Evolutionary conservation across 1,140 invertebrate species (phyloP).

Genomic region (Parasteatoda tepidariorum): DNA sequence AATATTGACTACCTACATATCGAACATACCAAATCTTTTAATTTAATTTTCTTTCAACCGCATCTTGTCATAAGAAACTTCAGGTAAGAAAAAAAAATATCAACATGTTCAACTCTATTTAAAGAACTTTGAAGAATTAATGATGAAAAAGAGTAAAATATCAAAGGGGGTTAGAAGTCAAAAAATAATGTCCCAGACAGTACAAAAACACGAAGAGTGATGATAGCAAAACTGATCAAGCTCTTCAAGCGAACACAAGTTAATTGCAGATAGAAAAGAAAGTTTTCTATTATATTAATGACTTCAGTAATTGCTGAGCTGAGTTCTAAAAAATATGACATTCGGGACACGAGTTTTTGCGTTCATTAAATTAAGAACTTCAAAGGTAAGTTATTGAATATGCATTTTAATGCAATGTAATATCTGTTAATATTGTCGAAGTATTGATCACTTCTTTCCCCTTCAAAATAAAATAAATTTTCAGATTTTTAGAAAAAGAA

Average conservation of each 20-base stretch:
- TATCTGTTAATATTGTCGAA: too few relatives aligned
- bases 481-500: too few relatives aligned
- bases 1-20: too few relatives aligned
- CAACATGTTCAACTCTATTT: conserved; percentile 32
- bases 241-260: conserved; percentile 8
- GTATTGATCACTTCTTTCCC: too few relatives aligned
- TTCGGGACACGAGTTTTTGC: neutral
- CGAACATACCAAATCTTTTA: too few relatives aligned
- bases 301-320: conserved; percentile 23
- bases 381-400: neutral
- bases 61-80: neutral
- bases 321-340: conserved; percentile 28
- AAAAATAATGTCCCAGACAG: neutral
- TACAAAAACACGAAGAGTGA: conserved; percentile 10
- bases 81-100: neutral
- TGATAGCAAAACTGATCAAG: conserved; percentile 29
- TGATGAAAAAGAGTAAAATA: neutral
- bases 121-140: conserved; percentile 25
- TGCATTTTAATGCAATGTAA: too few relatives aligned
- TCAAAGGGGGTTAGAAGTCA: neutral
- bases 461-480: too few relatives aligned
- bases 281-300: conserved; percentile 42
- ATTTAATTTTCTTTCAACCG: too few relatives aligned
- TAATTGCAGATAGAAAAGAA: conserved; percentile 39
- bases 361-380: neutral